Conservation (phyloP, 2,888 invertebrate species). For the Neuroscelio doddi region DNA sequence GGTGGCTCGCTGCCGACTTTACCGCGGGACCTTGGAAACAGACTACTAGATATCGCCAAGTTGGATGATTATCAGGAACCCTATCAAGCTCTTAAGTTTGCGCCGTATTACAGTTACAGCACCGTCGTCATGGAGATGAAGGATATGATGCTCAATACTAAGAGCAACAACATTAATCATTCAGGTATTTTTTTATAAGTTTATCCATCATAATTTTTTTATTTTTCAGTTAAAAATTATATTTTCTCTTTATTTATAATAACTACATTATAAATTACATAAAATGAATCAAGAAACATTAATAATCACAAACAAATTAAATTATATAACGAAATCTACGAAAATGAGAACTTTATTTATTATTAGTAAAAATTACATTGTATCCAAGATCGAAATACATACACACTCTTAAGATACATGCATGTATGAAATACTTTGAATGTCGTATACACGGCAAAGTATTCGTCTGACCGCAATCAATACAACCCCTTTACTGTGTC, state of each 20-base stretch:
- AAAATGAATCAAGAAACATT: too few relatives aligned
- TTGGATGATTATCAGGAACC: slow-evolving; percentile 87
- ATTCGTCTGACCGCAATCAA: slow-evolving; percentile 63
- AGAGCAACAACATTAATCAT: slow-evolving; percentile 66
- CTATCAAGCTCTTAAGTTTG: slow-evolving; percentile 83
- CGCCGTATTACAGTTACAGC: slow-evolving; percentile 85
- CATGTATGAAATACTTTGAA: slow-evolving; percentile 11
- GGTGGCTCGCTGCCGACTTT: slow-evolving; percentile 67
- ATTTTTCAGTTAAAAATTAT: not conserved
- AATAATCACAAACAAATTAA: too few relatives aligned
- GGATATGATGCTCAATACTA: slow-evolving; percentile 76
- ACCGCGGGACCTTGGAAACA: slow-evolving; percentile 74
- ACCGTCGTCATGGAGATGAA: slow-evolving; percentile 85
- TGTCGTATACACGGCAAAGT: slow-evolving; percentile 52
- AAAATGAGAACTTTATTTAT: too few relatives aligned
- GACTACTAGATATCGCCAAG: slow-evolving; percentile 77
- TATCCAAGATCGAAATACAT: too few relatives aligned
- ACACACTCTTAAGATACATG: too few relatives aligned
- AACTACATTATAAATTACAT: too few relatives aligned
- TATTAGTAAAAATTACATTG: too few relatives aligned
- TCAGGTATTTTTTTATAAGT: too few relatives aligned
- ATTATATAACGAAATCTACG: too few relatives aligned
- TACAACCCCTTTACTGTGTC: slow-evolving; percentile 52
- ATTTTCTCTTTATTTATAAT: too few relatives aligned
- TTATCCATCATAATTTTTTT: not conserved